Percentiles rank a stretch among this genome's conserved stretches.
Conservation (phyloP, 2,888 invertebrate genomes). For the Bombyx huttoni region DNA sequence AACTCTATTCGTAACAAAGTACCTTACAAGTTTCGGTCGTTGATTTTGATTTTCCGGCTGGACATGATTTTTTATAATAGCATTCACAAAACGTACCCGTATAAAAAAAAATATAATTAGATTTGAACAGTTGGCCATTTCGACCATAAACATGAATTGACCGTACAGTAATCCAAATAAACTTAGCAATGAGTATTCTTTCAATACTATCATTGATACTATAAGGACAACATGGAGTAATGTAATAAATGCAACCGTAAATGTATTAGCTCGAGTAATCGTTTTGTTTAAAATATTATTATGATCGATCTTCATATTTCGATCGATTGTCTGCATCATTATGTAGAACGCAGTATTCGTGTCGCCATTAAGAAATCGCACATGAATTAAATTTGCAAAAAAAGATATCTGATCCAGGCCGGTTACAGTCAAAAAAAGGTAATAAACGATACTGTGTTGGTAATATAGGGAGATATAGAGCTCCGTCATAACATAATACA, state of each 20-base stretch:
- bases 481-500: conserved; percentile 8
- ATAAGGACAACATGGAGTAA: conserved; percentile 8
- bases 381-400: conserved; percentile 22
- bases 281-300: conserved; percentile 19
- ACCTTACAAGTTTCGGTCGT: conserved; percentile 4
- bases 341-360: conserved; percentile 30
- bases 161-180: conserved; percentile 13
- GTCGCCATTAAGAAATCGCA: conserved; percentile 30
- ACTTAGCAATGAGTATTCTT: conserved; percentile 5
- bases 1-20: conserved; percentile 11
- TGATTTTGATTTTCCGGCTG: conserved; percentile 7
- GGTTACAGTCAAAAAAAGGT: conserved; percentile 11
- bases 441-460: conserved; percentile 10
- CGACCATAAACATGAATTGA: conserved; percentile 23
- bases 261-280: conserved; percentile 13
- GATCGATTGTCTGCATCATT: conserved; percentile 37
- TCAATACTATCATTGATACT: background rate
- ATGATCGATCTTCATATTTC: conserved; percentile 29
- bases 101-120: conserved; percentile 27
- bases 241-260: conserved; percentile 12
- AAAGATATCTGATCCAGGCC: conserved; percentile 15
- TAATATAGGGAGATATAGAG: conserved; percentile 8
- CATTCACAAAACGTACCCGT: conserved; percentile 32
- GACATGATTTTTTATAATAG: conserved; percentile 31
- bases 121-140: conserved; percentile 28